Conservation (phyloP, 1,140 invertebrate species). For the Eulimnadia texana region DNA sequence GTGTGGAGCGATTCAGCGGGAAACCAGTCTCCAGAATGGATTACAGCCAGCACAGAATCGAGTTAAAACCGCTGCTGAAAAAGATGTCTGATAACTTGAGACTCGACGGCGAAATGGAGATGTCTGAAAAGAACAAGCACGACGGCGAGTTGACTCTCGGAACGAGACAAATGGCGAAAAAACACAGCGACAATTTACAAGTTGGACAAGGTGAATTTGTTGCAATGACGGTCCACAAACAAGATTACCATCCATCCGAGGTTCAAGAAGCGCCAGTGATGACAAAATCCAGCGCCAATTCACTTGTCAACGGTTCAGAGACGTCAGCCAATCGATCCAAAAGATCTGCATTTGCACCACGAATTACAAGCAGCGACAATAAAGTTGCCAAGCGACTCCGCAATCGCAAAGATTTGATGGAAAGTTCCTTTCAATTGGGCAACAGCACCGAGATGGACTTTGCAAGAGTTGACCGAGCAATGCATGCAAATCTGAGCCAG, state of each 20-base stretch:
- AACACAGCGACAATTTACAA: not conserved
- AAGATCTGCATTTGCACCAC: not conserved
- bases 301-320: not conserved
- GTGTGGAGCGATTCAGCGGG: not conserved
- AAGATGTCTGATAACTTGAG: conserved; percentile 4
- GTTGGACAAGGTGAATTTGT: not conserved
- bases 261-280: not conserved
- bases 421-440: conserved; percentile 3
- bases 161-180: not conserved
- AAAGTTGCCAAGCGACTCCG: not conserved
- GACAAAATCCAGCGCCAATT: not conserved
- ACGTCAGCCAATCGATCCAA: not conserved
- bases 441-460: not conserved
- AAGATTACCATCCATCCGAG: not conserved
- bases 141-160: not conserved
- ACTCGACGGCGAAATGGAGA: not conserved
- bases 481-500: not conserved
- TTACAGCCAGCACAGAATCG: not conserved
- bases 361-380: not conserved
- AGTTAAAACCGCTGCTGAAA: not conserved
- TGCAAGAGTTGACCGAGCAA: not conserved
- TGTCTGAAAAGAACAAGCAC: not conserved
- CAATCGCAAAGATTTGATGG: conserved; percentile 1
- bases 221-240: not conserved
- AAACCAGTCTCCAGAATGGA: not conserved